Conservation (phyloP, 1,140 invertebrate genomes). For the Mactra quadrangularis region DNA sequence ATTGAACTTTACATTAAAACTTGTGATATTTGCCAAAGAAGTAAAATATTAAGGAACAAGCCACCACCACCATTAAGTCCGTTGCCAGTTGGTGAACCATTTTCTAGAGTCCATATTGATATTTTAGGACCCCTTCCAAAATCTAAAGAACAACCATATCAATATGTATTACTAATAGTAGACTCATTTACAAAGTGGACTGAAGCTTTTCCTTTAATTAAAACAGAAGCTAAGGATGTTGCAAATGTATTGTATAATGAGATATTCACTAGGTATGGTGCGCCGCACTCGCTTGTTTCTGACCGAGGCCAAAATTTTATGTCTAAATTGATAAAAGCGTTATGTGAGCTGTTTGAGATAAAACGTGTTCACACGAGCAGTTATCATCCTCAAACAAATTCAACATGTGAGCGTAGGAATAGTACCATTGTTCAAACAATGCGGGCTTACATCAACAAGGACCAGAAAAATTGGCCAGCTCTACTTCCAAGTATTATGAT, state of each 20-base stretch:
- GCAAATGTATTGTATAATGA: slow-evolving; percentile 25
- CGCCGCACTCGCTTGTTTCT: slow-evolving; percentile 8
- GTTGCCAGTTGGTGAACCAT: slow-evolving; percentile 24
- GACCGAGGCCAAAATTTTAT: slow-evolving; percentile 44
- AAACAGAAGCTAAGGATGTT: slow-evolving; percentile 20
- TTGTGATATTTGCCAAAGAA: slow-evolving; percentile 25
- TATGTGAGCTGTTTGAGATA: slow-evolving; percentile 68
- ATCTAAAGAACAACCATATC: slow-evolving; percentile 29
- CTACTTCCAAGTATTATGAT: no score
- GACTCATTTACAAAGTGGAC: slow-evolving; percentile 42
- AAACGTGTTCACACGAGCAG: slow-evolving; percentile 62
- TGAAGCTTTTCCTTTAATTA: slow-evolving; percentile 22
- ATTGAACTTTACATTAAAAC: slow-evolving; percentile 19
- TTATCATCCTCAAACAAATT: slow-evolving; percentile 70
- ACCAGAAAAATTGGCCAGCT: slow-evolving; percentile 52
- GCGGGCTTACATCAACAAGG: slow-evolving; percentile 46
- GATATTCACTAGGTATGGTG: slow-evolving; percentile 38
- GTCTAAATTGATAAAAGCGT: slow-evolving; percentile 10
- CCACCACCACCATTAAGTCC: slow-evolving; percentile 20
- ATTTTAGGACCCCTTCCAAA: slow-evolving; percentile 44
- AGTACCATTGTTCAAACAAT: slow-evolving; percentile 49
- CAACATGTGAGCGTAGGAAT: slow-evolving; percentile 60
- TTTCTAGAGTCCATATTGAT: slow-evolving; percentile 27
- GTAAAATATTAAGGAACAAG: slow-evolving; percentile 1
- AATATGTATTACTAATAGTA: slow-evolving; percentile 28